These are phyloP conservation scores for Stenodema calcarata DNA, from an alignment of 2,888 invertebrate genomes.

Conservation along the genomic window DNA sequence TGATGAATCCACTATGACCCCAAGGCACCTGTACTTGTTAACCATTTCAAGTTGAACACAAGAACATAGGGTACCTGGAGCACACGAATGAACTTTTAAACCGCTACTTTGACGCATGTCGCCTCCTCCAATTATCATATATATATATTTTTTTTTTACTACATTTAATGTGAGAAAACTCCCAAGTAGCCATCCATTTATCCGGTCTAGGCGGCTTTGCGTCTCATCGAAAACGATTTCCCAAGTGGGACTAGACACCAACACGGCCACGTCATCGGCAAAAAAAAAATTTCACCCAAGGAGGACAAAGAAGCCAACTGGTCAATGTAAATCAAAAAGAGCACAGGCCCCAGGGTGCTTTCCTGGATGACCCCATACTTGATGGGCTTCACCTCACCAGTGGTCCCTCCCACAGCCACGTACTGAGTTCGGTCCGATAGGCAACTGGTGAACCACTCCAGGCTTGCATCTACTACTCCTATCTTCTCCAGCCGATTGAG, in stretches of 20 bases:
- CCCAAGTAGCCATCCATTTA: not conserved
- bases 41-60: not conserved
- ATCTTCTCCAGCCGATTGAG: not conserved
- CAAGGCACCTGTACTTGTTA: not conserved
- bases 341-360: not conserved
- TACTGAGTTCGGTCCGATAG: not conserved
- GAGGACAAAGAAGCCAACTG: not conserved
- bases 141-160: not conserved
- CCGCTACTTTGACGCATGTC: not conserved
- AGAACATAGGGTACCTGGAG: not conserved
- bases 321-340: constrained; percentile 5
- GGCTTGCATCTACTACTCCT: not conserved
- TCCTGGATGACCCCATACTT: not conserved
- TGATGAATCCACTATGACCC: not conserved
- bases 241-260: not conserved
- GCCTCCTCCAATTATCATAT: not conserved
- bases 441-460: not conserved
- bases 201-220: not conserved
- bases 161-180: not conserved
- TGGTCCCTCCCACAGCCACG: not conserved
- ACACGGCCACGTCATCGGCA: not conserved
- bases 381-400: not conserved
- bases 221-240: not conserved
- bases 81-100: not conserved
- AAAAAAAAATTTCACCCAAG: not conserved